These are phyloP conservation scores for Rattus rattus DNA, from an alignment of 2,113 vertebrate genomes.

Conservation along the genomic window DNA sequence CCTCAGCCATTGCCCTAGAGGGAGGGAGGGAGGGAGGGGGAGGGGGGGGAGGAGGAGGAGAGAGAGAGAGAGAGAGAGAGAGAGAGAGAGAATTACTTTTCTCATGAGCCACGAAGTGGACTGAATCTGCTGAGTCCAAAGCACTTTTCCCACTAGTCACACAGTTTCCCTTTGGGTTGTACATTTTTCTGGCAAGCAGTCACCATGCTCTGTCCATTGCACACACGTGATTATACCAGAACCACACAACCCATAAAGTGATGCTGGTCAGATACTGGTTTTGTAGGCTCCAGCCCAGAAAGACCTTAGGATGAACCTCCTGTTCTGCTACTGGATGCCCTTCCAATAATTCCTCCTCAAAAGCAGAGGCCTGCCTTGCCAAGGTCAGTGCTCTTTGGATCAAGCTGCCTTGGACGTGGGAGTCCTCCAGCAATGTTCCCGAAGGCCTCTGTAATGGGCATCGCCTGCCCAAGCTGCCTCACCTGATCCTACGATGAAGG, in stretches of 20 bases:
- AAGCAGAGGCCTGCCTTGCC: too few relatives aligned
- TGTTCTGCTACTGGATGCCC: background rate
- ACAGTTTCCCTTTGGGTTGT: background rate
- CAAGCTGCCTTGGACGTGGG: background rate
- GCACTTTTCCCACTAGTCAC: background rate
- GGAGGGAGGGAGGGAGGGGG: too few relatives aligned
- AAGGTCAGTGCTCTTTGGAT: fast-evolving
- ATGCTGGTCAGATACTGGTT: background rate
- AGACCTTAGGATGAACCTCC: background rate
- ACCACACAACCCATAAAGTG: fast-evolving
- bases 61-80: too few relatives aligned
- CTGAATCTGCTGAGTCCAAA: background rate
- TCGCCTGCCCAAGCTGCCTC: too few relatives aligned
- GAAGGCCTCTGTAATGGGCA: background rate
- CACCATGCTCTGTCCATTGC: background rate
- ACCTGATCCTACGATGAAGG: background rate
- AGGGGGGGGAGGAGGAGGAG: too few relatives aligned
- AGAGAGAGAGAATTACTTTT: background rate
- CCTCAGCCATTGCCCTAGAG: constrained; percentile 63
- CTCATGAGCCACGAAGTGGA: background rate
- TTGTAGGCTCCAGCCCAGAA: background rate
- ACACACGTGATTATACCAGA: background rate
- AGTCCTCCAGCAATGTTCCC: background rate
- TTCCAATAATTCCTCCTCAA: background rate
- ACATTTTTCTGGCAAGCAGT: background rate